Evolutionary conservation across 2,113 vertebrate species (phyloP), one percentile per base, ranked within the genome.

Genomic region (Sturnus vulgaris): DNA sequence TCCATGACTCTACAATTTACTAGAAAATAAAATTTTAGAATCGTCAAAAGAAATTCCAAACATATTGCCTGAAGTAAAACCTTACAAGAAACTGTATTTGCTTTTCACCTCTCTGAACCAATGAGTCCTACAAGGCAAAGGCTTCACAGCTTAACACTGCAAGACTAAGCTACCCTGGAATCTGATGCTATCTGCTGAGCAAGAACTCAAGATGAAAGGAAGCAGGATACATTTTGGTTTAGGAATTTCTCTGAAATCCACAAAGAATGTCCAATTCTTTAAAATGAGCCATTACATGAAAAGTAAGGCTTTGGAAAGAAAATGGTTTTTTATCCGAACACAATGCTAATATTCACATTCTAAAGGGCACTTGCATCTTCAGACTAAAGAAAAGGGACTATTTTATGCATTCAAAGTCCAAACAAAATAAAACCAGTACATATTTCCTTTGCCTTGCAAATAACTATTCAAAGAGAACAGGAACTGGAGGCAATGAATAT

Each of bases 391-490:
- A 65, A 79, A 69, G 16, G 4, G 37, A 72, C 25, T 30, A 14
- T 64, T 93, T 94, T 59, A 87, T 78, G 40, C 44, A 92, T 88
- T 83, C 68, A 52, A 11, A 79, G 56, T 63, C 61, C 56, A 88
- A 84, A 19, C 2, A 76, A 75, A 89, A 82, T 56, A 66, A 96
- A 94, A 83, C 1, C 37, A 89, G 46, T 44, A 46, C 0, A 0
- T 18, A 44, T 49, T 85, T 75, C 65, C 68, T 96, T 86, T 79
- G 83, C 84, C 82, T 95, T 91, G 91, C 79, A 93, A 94, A 88
- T 95, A 72, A 68, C 23, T 80, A 42, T 88, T 94, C 79, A 77
- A 10, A 30, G 71, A 79, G 50, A 79, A 57, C 16, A 75, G 47
- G 42, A 66, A 61, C 86, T 13, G 1, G 71, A 87, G 82, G 94